Evolutionary conservation across 2,113 vertebrate species (phyloP).

Genomic region (Pan troglodytes): DNA sequence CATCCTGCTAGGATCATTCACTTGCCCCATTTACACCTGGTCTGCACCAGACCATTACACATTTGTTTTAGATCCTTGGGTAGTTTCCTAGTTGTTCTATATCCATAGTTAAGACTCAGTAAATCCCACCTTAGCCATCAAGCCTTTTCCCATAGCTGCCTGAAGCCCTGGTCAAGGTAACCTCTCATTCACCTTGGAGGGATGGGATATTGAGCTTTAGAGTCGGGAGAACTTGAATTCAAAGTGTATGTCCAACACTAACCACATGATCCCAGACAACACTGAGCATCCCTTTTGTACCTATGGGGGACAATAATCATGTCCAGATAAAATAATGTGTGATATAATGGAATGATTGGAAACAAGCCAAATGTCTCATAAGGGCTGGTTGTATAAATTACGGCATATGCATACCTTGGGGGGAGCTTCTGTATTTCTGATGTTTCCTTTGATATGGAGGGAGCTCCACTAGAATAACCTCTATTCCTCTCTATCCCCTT

Average conservation of each 20-base stretch:
- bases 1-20: not conserved
- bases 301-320: not conserved
- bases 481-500: no score
- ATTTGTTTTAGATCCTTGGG: not conserved
- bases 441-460: not conserved
- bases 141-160: not conserved
- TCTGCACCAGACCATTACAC: not conserved
- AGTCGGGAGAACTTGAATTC: not conserved
- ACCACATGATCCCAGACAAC: not conserved
- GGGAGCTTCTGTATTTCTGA: not conserved
- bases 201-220: not conserved
- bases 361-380: not conserved
- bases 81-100: not conserved
- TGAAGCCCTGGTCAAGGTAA: not conserved
- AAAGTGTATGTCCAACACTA: not conserved
- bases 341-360: not conserved
- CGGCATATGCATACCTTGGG: no score
- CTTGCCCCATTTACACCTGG: no score
- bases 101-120: not conserved
- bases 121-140: no score
- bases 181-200: not conserved
- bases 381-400: not conserved
- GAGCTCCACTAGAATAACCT: not conserved
- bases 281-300: not conserved
- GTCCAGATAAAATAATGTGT: conserved; percentile 31